Evolutionary conservation across 2,797 vertebrate genomes (phyloP).

Genomic region (Microhierax caerulescens): DNA sequence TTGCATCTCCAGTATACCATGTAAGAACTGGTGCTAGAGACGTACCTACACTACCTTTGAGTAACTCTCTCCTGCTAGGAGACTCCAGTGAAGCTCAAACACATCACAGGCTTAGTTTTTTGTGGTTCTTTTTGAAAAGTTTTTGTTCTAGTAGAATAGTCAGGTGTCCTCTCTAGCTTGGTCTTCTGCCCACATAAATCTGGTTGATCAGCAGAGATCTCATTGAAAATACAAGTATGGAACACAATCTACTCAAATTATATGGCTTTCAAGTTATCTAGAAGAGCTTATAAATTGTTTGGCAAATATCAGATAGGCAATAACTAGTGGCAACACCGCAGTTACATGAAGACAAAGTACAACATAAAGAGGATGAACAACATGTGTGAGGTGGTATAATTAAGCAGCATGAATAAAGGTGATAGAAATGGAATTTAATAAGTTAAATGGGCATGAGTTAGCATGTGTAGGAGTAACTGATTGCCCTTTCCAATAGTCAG

Average conservation of each 20-base stretch:
- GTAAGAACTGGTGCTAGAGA: neutral
- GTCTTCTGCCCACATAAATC: neutral
- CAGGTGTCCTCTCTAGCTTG: neutral
- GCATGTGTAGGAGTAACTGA: neutral
- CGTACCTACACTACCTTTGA: neutral
- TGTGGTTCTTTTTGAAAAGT: neutral
- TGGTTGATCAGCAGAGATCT: neutral
- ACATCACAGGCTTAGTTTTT: neutral
- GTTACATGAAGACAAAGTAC: neutral
- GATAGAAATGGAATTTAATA: conserved; percentile 11
- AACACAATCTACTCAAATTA: neutral
- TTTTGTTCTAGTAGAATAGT: neutral
- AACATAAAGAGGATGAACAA: neutral
- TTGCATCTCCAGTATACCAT: neutral
- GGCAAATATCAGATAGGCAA: neutral
- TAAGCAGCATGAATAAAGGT: neutral
- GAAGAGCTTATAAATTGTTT: neutral
- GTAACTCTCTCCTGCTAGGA: neutral
- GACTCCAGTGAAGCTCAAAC: neutral
- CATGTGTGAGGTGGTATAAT: neutral
- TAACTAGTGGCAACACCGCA: neutral
- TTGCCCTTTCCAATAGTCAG: neutral
- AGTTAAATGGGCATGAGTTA: neutral
- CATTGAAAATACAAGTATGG: neutral
- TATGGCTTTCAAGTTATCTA: neutral